Evolutionary conservation across 2,797 vertebrate genomes (phyloP).

Genomic region (Lithobates pipiens): DNA sequence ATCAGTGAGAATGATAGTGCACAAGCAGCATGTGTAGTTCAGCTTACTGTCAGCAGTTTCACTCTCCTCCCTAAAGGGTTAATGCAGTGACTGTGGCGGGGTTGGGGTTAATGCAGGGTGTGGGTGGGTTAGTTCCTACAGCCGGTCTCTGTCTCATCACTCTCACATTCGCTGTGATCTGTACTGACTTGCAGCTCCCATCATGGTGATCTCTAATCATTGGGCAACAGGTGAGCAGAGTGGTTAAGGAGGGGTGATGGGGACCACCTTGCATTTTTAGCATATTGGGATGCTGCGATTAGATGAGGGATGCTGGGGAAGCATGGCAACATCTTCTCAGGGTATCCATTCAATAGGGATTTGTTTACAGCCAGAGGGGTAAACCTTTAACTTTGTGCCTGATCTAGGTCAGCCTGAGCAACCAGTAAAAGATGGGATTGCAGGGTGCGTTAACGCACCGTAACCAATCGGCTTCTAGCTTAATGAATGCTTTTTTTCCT

Average conservation of each 20-base stretch:
- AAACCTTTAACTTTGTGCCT: no score
- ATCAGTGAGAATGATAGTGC: neutral
- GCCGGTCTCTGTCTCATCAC: conserved; percentile 31
- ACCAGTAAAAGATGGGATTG: no score
- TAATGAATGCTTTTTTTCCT: neutral
- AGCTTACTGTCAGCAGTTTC: neutral
- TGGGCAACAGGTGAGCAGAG: conserved; percentile 55
- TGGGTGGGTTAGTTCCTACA: conserved; percentile 59
- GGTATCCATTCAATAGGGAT: neutral
- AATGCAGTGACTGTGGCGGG: conserved; percentile 29
- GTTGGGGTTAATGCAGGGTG: conserved; percentile 44
- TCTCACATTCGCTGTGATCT: conserved; percentile 32
- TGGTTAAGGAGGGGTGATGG: no score
- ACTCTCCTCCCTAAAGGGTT: neutral
- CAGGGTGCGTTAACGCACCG: no score
- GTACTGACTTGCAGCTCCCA: conserved; percentile 25
- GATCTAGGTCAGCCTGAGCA: no score
- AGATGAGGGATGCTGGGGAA: no score
- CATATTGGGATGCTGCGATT: no score
- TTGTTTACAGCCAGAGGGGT: no score
- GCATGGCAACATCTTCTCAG: no score
- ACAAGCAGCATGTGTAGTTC: neutral
- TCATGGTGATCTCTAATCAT: conserved; percentile 59
- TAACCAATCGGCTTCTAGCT: neutral
- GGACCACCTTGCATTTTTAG: no score